phyloP scores from a whole-genome alignment of 2,113 vertebrate genomes.

The Emberiza fucata region DNA sequence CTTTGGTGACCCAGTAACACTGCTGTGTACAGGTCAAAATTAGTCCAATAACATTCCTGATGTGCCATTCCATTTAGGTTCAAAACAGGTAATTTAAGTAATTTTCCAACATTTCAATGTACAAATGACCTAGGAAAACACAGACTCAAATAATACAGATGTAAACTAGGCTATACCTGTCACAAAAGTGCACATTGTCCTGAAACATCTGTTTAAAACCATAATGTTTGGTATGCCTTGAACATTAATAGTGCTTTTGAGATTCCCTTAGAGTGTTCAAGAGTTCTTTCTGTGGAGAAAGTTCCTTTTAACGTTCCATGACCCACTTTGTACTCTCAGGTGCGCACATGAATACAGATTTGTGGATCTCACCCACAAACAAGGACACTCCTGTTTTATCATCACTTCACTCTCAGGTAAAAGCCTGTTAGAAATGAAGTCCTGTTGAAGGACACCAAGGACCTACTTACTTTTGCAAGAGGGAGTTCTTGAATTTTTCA shows the following conservation, averaged over 20 bases:
- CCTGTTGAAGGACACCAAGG: not conserved
- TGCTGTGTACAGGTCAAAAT: not conserved
- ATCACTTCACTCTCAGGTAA: not conserved
- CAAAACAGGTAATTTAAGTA: not conserved
- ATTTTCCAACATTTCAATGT: not conserved
- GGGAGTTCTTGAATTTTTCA: constrained; percentile 95
- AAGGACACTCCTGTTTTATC: not conserved
- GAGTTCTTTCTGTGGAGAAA: not conserved
- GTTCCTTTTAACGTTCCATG: not conserved
- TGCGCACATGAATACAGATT: not conserved
- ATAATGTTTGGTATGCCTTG: not conserved
- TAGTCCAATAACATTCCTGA: not conserved
- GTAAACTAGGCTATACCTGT: not conserved
- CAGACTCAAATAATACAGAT: not conserved
- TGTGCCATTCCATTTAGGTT: not conserved
- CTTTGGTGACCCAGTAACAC: not conserved
- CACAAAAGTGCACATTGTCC: not conserved
- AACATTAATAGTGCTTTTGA: not conserved
- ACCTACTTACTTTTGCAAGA: constrained; percentile 90
- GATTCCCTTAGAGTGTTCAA: not conserved
- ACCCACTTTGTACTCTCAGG: not conserved
- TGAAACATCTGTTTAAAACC: not conserved
- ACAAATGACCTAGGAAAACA: not conserved
- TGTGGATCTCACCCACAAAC: not conserved
- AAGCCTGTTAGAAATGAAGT: not conserved